Evolutionary conservation across 2,888 invertebrate species (phyloP).

Genomic region (Eutolmus rufibarbis): DNA sequence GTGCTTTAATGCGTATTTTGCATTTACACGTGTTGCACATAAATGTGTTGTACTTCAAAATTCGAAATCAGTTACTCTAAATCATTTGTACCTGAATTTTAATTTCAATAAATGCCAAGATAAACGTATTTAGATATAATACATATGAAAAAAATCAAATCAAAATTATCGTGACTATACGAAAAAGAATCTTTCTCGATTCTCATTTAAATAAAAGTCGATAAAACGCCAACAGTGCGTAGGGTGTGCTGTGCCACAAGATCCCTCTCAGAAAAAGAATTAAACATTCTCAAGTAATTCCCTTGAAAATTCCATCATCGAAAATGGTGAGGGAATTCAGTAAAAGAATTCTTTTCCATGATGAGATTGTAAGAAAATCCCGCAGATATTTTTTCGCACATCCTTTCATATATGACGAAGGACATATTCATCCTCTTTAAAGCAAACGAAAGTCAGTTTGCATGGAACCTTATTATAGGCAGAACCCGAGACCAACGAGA

Average conservation of each 20-base stretch:
- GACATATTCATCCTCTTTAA: neutral
- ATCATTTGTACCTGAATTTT: too few species aligned
- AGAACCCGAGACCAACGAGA: conserved; percentile 2
- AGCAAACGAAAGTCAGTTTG: neutral
- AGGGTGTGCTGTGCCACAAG: neutral
- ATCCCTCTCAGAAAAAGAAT: neutral
- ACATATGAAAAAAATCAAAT: neutral
- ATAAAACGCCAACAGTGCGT: neutral
- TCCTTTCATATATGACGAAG: neutral
- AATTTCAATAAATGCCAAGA: too few species aligned
- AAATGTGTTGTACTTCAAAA: too few species aligned
- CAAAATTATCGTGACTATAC: neutral
- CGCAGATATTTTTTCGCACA: neutral
- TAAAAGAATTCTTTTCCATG: neutral
- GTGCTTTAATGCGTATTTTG: too few species aligned
- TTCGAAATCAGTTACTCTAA: too few species aligned
- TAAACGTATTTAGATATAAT: too few species aligned
- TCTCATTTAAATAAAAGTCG: neutral
- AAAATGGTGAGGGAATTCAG: neutral
- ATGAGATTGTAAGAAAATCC: neutral
- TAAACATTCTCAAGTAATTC: neutral
- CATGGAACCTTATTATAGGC: conserved; percentile 6
- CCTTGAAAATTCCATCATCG: neutral
- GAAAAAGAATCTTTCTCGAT: too few species aligned
- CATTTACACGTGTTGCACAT: too few species aligned